Percentiles rank a stretch among this genome's conserved stretches.
Conservation (phyloP, 1,140 invertebrate species). For the Drosophila persimilis region DNA sequence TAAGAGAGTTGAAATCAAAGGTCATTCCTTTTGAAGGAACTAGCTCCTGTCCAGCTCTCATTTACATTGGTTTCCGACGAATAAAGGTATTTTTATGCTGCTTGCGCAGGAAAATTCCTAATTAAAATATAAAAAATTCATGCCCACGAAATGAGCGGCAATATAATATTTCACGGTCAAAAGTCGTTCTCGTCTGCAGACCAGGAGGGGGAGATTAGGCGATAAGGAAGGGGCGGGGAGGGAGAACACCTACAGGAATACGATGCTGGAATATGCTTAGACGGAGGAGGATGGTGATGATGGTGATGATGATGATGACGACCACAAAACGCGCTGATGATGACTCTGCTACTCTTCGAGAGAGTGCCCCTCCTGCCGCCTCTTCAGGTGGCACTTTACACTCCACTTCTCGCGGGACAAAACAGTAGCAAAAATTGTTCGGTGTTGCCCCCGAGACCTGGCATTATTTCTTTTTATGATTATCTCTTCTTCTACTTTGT, state of each 20-base stretch:
- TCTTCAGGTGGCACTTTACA: slow-evolving; percentile 56
- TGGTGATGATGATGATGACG: slow-evolving; percentile 38
- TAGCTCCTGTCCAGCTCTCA: not conserved
- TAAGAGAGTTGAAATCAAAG: not conserved
- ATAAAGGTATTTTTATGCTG: not conserved
- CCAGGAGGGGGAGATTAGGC: slow-evolving; percentile 8
- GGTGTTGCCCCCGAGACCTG: slow-evolving; percentile 21
- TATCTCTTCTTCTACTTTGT: slow-evolving; percentile 37
- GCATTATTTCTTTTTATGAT: slow-evolving; percentile 37
- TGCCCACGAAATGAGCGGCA: slow-evolving; percentile 19
- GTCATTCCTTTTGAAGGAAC: not conserved
- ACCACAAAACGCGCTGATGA: slow-evolving; percentile 62
- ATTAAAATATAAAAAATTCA: slow-evolving; percentile 57
- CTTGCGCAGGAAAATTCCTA: slow-evolving; percentile 14
- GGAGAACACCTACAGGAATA: slow-evolving; percentile 24
- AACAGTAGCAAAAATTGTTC: slow-evolving; percentile 74
- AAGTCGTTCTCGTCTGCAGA: slow-evolving; percentile 2
- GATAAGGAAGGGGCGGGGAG: slow-evolving; percentile 18
- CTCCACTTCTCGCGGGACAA: slow-evolving; percentile 34
- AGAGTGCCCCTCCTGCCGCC: slow-evolving; percentile 9
- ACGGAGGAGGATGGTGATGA: slow-evolving; percentile 10
- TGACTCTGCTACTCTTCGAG: slow-evolving; percentile 53
- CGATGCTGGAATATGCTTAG: slow-evolving; percentile 21
- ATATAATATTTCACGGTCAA: slow-evolving; percentile 51
- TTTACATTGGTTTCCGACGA: slow-evolving; percentile 6